These are phyloP conservation scores for Coboldia fuscipes DNA, from an alignment of 1,140 invertebrate species.

Conservation along the genomic window DNA sequence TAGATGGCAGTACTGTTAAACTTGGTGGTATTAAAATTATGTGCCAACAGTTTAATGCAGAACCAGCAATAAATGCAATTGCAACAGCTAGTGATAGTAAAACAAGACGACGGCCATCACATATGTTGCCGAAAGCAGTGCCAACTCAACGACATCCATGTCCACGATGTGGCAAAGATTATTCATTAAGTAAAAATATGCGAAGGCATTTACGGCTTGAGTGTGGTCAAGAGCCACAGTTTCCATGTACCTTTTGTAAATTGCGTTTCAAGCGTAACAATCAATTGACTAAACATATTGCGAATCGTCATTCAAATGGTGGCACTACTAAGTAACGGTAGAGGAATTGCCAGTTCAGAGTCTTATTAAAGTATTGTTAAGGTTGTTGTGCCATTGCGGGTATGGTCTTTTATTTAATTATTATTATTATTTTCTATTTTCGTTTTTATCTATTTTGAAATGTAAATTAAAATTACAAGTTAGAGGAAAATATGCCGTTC, in stretches of 20 bases:
- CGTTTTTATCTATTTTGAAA: too few relatives aligned
- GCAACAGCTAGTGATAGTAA: not conserved
- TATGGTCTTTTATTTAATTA: too few relatives aligned
- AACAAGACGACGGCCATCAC: not conserved
- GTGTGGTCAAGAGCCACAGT: slow-evolving; percentile 26
- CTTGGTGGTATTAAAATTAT: not conserved
- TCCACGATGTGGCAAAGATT: slow-evolving; percentile 28
- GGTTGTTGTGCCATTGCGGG: too few relatives aligned
- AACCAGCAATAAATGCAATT: not conserved
- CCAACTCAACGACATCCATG: slow-evolving; percentile 22
- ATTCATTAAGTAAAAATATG: slow-evolving; percentile 32
- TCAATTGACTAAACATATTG: slow-evolving; percentile 9
- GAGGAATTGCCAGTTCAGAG: too few relatives aligned
- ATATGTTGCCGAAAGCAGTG: slow-evolving; percentile 2
- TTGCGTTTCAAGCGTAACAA: slow-evolving; percentile 11
- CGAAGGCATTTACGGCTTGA: slow-evolving; percentile 26
- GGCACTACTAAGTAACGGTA: too few relatives aligned
- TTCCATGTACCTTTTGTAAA: slow-evolving; percentile 22
- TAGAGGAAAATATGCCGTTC: too few relatives aligned
- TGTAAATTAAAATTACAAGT: too few relatives aligned
- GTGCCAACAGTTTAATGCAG: not conserved
- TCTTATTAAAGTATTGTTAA: too few relatives aligned
- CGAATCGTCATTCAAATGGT: slow-evolving; percentile 3
- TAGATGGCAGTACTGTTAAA: not conserved
- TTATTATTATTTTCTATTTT: too few relatives aligned